Base-by-base conservation (phyloP, 2,888 invertebrate genomes). In the Pristionchus maxplancki region DNA sequence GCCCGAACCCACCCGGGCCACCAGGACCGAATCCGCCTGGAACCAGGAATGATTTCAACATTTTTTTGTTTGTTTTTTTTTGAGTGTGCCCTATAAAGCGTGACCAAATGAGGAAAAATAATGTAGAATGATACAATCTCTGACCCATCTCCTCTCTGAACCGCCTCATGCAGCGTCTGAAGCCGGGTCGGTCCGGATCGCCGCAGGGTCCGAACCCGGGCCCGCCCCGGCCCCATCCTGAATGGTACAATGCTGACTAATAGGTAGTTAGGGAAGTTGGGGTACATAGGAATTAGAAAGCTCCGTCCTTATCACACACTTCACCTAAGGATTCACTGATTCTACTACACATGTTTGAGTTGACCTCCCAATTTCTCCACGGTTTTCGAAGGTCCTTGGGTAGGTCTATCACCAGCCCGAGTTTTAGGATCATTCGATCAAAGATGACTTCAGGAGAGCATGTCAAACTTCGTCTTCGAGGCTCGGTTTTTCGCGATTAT, bases 121-220 rank as follows among this genome's bases (percentile, higher is more conserved):
- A 9, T n/a, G 3, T 24, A 6, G 6, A 74, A 8, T 37, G n/a
- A 44, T n/a, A 15, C 31, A n/a, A 74, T 4, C 37, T 74, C 8
- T 11, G 1, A 78, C 78, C 78, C 44, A 78, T 78, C 20, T 78
- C 17, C 84, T 84, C 84, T 40, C 58, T 84, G 28, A 24, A 84
- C 17, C 28, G 15, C 40, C 84, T 37, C 84, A 84, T 84, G 84
- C 84, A 84, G 4, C 62, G 24, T 17, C 64, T 4, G 84, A 84
- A 84, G 8, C 84, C 84, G 64, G 84, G 84, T 64, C 58, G 31
- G 6, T 64, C 84, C 3, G 84, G 84, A 17, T 40, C 31, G 1
- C 84, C 84, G 48, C 84, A 84, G 62, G 84, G 84, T 34, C 53
- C 53, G 31, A 64, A 64, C 5, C 64, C 64, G 64, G 64, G 64